Conservation (phyloP, 2,888 invertebrate species). For the Rhodophaea formosa region DNA sequence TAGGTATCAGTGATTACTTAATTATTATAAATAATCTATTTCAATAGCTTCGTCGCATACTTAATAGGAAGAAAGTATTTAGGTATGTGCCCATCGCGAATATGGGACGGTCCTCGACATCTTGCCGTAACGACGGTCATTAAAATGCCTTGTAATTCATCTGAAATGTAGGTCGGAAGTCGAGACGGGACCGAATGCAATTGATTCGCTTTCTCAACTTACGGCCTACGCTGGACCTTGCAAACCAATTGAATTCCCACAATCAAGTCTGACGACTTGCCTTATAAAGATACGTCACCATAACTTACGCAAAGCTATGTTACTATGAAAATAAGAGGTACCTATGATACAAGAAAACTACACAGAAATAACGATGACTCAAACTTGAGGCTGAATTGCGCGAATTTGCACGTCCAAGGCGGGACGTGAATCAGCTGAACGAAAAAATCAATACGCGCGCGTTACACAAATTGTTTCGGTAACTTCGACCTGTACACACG, state of each 20-base stretch:
- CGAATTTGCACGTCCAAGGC: constrained; percentile 45
- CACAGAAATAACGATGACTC: constrained; percentile 64
- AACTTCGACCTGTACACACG: constrained; percentile 24
- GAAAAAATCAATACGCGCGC: constrained; percentile 69
- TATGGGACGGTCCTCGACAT: no score
- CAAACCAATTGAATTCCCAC: constrained; percentile 12
- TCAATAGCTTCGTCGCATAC: no score
- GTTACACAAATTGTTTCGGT: constrained; percentile 33
- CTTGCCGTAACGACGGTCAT: not conserved
- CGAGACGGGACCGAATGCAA: constrained; percentile 25
- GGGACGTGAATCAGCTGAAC: constrained; percentile 67
- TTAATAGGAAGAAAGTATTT: no score
- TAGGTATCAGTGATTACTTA: no score
- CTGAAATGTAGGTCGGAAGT: constrained; percentile 15
- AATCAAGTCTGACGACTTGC: constrained; percentile 22
- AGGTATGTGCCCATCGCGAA: no score
- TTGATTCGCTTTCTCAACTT: constrained; percentile 34
- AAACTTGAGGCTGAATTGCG: constrained; percentile 53
- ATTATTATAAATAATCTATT: no score
- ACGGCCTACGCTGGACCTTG: constrained; percentile 35
- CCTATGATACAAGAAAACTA: constrained; percentile 36
- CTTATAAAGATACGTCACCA: constrained; percentile 33
- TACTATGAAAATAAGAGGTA: constrained; percentile 30
- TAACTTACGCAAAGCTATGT: constrained; percentile 26
- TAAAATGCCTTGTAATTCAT: not conserved